phyloP scores from a whole-genome alignment of 2,888 invertebrate species.

The Trachelus iudaicus region DNA sequence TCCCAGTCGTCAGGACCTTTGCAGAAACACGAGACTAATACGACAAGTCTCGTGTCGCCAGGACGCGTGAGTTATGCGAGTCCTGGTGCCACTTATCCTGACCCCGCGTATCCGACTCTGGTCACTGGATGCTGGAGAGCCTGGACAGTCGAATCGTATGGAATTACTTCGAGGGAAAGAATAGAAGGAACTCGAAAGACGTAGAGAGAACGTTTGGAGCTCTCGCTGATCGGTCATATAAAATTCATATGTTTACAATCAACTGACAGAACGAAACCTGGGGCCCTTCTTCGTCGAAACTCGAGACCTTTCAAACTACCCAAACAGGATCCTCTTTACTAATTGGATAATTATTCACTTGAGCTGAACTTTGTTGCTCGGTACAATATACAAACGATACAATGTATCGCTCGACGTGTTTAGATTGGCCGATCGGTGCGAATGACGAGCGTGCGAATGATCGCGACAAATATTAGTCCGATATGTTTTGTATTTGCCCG shows the following conservation, averaged over 20 bases:
- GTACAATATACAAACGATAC: background rate
- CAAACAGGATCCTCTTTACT: background rate
- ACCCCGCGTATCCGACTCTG: background rate
- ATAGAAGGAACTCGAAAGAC: background rate
- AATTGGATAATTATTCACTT: background rate
- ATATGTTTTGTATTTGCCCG: background rate
- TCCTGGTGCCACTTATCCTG: conserved; percentile 30
- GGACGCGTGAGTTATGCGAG: conserved; percentile 35
- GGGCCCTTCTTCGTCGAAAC: background rate
- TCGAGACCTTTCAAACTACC: background rate
- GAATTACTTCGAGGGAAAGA: background rate
- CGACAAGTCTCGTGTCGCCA: conserved; percentile 28
- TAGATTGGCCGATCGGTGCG: background rate
- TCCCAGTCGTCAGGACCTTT: conserved; percentile 8
- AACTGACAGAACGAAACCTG: background rate
- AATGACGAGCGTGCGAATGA: background rate
- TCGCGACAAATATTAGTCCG: background rate
- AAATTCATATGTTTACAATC: background rate
- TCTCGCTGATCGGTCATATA: background rate
- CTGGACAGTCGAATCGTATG: background rate
- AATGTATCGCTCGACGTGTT: background rate
- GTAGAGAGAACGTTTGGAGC: background rate
- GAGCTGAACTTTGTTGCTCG: background rate
- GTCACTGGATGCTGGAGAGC: background rate
- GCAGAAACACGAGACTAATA: conserved; percentile 38